Percentiles rank a stretch among this genome's conserved stretches.
phyloP scores from a whole-genome alignment of 2,888 invertebrate genomes.

The Tetragonisca angustula region DNA sequence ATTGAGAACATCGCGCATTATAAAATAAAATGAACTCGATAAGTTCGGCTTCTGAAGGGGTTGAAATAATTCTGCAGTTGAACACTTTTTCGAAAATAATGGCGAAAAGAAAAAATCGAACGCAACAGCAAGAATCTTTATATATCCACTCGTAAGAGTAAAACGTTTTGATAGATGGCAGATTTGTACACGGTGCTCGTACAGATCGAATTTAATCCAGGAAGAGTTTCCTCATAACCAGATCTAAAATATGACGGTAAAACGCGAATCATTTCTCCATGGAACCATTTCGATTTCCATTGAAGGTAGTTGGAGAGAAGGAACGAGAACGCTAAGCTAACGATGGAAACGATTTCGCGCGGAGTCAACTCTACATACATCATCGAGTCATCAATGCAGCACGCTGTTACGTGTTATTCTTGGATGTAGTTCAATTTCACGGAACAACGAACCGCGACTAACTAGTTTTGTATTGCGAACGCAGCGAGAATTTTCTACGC shows the following conservation, averaged over 20 bases:
- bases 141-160: not conserved
- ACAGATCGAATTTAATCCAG: too few relatives aligned
- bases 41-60: too few relatives aligned
- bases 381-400: slow-evolving; percentile 39
- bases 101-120: not conserved
- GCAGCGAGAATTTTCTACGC: not conserved
- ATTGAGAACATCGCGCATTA: too few relatives aligned
- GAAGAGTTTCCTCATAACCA: not conserved
- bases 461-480: not conserved
- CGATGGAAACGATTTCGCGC: slow-evolving; percentile 14
- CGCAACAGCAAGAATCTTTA: not conserved
- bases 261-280: not conserved
- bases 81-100: not conserved
- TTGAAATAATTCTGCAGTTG: not conserved
- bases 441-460: slow-evolving; percentile 28
- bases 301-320: not conserved
- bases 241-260: slow-evolving; percentile 8
- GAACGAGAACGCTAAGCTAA: not conserved
- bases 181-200: not conserved
- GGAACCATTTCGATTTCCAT: slow-evolving; percentile 1
- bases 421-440: slow-evolving; percentile 49
- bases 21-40: too few relatives aligned
- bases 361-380: slow-evolving; percentile 12
- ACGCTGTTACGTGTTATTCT: slow-evolving; percentile 30
- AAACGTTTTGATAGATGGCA: not conserved